Base-by-base conservation (phyloP, 2,113 vertebrate genomes). In the Bungarus multicinctus region DNA sequence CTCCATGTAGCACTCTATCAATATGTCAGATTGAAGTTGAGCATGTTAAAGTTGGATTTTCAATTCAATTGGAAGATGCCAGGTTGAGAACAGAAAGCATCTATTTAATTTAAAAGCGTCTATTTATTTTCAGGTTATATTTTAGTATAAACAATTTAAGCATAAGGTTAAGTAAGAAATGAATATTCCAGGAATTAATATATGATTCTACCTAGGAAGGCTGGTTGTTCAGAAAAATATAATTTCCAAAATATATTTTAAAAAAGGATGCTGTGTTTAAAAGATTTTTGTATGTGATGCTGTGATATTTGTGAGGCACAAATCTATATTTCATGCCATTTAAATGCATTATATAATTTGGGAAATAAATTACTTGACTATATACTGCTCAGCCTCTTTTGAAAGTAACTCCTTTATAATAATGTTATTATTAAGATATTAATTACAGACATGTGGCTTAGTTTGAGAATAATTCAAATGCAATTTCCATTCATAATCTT, bases 391-490 rank as follows among this genome's bases (percentile, higher is more conserved):
- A 5, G 0, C 87, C 30, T 0, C 89, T 86, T 92, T 95, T 93
- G 0, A 91, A 85, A 30, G 60, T 0, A 1, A 22, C 8, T 45
- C 14, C 85, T 60, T 94, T 39, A 58, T 58, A 93, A 22, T 27
- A 91, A 64, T 69, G 20, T 58, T 30, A 30, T 60, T 90, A 45
- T 94, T 93, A 87, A 30, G 74, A 53, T 3, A 54, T 87, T 93
- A 92, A 3, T 14, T 69, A 91, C n/a, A 91, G 0, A n/a, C 30
- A 69, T 60, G 94, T 91, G 25, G 43, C 91, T 92, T 16, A 57
- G 2, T 91, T 47, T 92, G 3, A 0, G 94, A 90, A 39, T 94
- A 92, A 81, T 95, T 27, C 7, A 95, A 93, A 94, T 69, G 1
- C 14, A 47, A 87, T 92, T 16, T 81, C 87, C 0, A 20, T 93